phyloP scores from a whole-genome alignment of 2,888 invertebrate genomes.

The Synanthedon myopaeformis region DNA sequence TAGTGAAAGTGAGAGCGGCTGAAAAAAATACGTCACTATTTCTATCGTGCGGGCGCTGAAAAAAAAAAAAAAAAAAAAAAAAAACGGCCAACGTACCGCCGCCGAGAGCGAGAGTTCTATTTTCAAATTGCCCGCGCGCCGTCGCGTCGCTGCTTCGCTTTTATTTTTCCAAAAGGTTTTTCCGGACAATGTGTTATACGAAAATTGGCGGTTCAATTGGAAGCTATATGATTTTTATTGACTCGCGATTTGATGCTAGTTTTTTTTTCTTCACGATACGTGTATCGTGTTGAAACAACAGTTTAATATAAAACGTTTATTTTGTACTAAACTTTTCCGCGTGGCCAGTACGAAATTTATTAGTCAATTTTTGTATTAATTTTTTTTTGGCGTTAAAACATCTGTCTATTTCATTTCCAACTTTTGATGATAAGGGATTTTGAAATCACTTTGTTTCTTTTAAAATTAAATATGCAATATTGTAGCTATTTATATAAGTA shows the following conservation, averaged over 20 bases:
- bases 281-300: too few species aligned
- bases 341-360: too few species aligned
- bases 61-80: conserved; percentile 25
- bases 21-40: conserved; percentile 63
- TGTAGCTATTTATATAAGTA: too few species aligned
- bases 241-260: neutral
- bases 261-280: neutral
- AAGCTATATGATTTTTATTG: neutral
- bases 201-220: neutral
- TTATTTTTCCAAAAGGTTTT: conserved; percentile 13
- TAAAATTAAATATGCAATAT: too few species aligned
- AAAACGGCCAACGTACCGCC: conserved; percentile 33
- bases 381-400: too few species aligned
- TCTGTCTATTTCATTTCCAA: too few species aligned
- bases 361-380: too few species aligned
- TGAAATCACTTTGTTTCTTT: too few species aligned
- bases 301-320: too few species aligned
- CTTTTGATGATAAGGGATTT: too few species aligned
- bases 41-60: conserved; percentile 54
- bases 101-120: conserved; percentile 60
- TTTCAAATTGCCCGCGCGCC: conserved; percentile 49
- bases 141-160: conserved; percentile 16
- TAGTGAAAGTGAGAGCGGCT: conserved; percentile 53
- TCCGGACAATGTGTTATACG: conserved; percentile 11
- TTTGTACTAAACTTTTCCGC: neutral